Conservation (phyloP, 2,797 vertebrate species). For the Pantherophis alleghaniensis region DNA sequence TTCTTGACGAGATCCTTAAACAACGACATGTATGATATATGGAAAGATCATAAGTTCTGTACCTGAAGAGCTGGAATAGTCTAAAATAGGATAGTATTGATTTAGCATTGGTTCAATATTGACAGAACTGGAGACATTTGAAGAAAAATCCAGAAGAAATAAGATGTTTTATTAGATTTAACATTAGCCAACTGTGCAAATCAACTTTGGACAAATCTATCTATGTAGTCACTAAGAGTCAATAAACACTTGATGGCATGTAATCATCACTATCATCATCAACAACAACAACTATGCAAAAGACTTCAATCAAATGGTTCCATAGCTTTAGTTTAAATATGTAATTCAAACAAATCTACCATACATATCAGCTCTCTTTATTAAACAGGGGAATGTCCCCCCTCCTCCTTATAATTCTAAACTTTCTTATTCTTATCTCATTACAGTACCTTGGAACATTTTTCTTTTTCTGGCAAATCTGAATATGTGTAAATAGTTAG, state of each 20-base stretch:
- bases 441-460: slow-evolving; percentile 21
- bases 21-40: background rate
- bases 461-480: slow-evolving; percentile 5
- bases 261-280: background rate
- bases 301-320: slow-evolving; percentile 27
- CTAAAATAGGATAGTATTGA: background rate
- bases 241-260: background rate
- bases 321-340: slow-evolving; percentile 49
- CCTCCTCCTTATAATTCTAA: slow-evolving; percentile 16
- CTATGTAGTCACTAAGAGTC: background rate
- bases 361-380: slow-evolving; percentile 38
- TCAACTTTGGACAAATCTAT: background rate
- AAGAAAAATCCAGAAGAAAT: slow-evolving; percentile 19
- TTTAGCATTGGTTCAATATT: background rate
- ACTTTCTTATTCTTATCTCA: slow-evolving; percentile 31
- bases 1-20: background rate
- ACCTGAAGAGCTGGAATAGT: background rate
- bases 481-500: background rate
- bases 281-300: slow-evolving; percentile 17
- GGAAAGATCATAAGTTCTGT: background rate
- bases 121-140: background rate
- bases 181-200: slow-evolving; percentile 4
- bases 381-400: slow-evolving; percentile 25
- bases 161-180: slow-evolving; percentile 20
- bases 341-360: slow-evolving; percentile 45